Percentiles rank a stretch among this genome's conserved stretches.
phyloP scores from a whole-genome alignment of 2,113 vertebrate genomes.

The Tinamus guttatus region DNA sequence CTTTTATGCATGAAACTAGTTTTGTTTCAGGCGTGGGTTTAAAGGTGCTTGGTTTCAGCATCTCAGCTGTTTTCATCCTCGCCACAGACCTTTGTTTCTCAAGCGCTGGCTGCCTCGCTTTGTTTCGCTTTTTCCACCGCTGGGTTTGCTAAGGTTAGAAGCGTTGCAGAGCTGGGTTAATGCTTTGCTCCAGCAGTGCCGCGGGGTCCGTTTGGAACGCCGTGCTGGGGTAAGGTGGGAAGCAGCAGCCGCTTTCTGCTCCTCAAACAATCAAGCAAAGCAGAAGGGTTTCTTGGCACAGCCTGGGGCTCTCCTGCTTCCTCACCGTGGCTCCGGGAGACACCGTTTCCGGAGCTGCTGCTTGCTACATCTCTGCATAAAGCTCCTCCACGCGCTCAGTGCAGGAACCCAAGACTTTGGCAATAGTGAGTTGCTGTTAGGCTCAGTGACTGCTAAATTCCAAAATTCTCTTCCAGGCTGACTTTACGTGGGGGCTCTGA shows the following conservation, averaged over 20 bases:
- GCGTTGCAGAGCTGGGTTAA: not conserved
- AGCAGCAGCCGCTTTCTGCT: not conserved
- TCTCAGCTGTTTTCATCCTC: not conserved
- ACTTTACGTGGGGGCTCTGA: not conserved
- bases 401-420: rapidly evolving
- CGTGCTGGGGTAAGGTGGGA: rapidly evolving
- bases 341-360: rapidly evolving
- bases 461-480: not conserved
- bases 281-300: not conserved
- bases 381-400: not conserved
- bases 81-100: not conserved
- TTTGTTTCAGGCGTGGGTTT: not conserved
- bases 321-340: rapidly evolving
- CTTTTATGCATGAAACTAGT: not conserved
- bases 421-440: rapidly evolving
- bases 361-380: too few species aligned
- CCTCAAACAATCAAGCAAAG: not conserved
- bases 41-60: not conserved
- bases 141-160: not conserved
- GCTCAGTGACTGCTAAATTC: not conserved
- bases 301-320: not conserved
- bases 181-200: not conserved
- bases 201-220: rapidly evolving
- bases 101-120: not conserved
- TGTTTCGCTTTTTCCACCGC: not conserved